These are phyloP conservation scores for Drosophila nikananu DNA, from an alignment of 1,140 invertebrate genomes.

Conservation along the genomic window DNA sequence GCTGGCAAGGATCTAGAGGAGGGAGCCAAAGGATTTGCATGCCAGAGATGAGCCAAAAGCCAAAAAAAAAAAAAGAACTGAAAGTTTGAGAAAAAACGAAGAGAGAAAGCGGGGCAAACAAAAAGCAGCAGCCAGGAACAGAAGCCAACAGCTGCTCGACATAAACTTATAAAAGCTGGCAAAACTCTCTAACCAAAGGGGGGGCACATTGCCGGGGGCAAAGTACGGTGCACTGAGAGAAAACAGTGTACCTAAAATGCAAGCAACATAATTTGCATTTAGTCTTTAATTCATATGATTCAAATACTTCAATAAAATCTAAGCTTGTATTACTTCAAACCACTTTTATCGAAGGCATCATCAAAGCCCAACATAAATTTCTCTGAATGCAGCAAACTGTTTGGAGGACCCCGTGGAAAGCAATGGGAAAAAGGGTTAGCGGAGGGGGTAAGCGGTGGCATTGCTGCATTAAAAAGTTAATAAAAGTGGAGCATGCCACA, in stretches of 20 bases:
- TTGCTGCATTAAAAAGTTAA: constrained; percentile 82
- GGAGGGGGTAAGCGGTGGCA: neutral
- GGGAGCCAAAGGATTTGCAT: constrained; percentile 32
- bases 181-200: constrained; percentile 37
- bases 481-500: constrained; percentile 83
- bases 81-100: constrained; percentile 12
- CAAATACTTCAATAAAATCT: neutral
- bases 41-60: constrained; percentile 29
- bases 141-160: constrained; percentile 54
- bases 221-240: neutral
- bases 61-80: constrained; percentile 21
- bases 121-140: constrained; percentile 14
- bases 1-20: neutral
- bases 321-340: too few species aligned
- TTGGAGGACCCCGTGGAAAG: neutral
- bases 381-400: neutral
- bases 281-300: too few species aligned
- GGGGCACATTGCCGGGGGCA: too few species aligned
- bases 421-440: neutral
- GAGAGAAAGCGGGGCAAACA: constrained; percentile 1
- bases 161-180: constrained; percentile 58
- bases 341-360: neutral
- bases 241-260: neutral
- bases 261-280: too few species aligned
- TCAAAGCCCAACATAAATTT: neutral